Evolutionary conservation across 2,113 vertebrate genomes (phyloP).

Genomic region (Atlantisia rogersi): DNA sequence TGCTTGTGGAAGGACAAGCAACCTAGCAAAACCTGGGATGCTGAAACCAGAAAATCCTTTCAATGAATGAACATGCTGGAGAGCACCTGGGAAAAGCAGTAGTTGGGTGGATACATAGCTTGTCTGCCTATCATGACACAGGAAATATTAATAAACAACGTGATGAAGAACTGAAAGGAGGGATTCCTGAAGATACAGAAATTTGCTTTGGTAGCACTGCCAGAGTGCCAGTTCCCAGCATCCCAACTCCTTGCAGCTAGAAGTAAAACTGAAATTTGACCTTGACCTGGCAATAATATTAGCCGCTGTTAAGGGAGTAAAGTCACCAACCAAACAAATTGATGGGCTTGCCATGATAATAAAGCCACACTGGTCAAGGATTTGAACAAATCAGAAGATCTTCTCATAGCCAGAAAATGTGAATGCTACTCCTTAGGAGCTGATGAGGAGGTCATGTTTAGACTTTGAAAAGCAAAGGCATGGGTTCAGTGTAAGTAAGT

Average conservation of each 20-base stretch:
- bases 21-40: background rate
- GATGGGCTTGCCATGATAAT: background rate
- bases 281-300: background rate
- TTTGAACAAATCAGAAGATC: background rate
- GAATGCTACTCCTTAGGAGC: background rate
- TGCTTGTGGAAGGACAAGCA: background rate
- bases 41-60: background rate
- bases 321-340: background rate
- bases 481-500: background rate
- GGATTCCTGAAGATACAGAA: background rate
- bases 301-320: background rate
- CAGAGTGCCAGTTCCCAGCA: background rate
- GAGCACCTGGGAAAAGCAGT: background rate
- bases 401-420: background rate
- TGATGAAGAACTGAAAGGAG: background rate
- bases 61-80: background rate
- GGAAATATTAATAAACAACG: background rate
- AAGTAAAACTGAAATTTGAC: background rate
- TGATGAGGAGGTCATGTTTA: background rate
- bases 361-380: background rate
- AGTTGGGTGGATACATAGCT: background rate
- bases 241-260: background rate
- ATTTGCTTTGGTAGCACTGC: background rate
- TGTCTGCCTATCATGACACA: background rate
- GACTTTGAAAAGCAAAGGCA: background rate